Percentiles rank a stretch among this genome's conserved stretches.
Evolutionary conservation across 2,113 vertebrate genomes (phyloP).

Genomic region (Dipodomys ordii): DNA sequence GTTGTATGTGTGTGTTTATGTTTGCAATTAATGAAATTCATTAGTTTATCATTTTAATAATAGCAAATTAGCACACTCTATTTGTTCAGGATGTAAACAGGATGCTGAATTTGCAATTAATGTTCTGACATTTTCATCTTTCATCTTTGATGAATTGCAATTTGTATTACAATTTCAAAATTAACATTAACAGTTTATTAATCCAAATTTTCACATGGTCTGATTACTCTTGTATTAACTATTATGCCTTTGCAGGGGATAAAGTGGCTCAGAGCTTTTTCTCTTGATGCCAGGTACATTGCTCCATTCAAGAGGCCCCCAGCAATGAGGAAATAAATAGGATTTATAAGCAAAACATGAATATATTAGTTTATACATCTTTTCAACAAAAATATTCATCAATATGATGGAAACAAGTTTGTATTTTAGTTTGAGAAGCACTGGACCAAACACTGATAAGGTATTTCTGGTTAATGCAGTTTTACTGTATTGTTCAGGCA

Average conservation of each 20-base stretch:
- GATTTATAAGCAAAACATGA: constrained; percentile 32
- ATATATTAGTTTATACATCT: not conserved
- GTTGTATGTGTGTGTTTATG: not conserved
- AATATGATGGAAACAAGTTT: not conserved
- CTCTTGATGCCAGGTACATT: not conserved
- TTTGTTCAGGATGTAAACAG: not conserved
- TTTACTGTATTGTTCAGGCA: constrained; percentile 64
- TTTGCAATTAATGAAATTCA: not conserved
- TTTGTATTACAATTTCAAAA: not conserved
- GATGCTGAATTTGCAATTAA: not conserved
- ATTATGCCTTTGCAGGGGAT: not conserved
- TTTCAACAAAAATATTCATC: constrained; percentile 33
- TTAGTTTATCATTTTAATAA: not conserved
- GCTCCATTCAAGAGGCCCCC: not conserved
- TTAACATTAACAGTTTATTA: not conserved
- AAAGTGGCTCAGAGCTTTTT: not conserved
- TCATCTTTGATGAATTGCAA: not conserved
- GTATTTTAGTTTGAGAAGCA: constrained; percentile 11
- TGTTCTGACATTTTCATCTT: not conserved
- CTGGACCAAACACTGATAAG: not conserved
- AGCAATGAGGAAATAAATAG: not conserved
- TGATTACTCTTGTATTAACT: not conserved
- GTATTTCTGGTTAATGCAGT: rapidly evolving
- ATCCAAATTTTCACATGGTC: not conserved
- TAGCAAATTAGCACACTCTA: not conserved